phyloP scores from a whole-genome alignment of 2,113 vertebrate genomes.

The Phoxinus phoxinus region DNA sequence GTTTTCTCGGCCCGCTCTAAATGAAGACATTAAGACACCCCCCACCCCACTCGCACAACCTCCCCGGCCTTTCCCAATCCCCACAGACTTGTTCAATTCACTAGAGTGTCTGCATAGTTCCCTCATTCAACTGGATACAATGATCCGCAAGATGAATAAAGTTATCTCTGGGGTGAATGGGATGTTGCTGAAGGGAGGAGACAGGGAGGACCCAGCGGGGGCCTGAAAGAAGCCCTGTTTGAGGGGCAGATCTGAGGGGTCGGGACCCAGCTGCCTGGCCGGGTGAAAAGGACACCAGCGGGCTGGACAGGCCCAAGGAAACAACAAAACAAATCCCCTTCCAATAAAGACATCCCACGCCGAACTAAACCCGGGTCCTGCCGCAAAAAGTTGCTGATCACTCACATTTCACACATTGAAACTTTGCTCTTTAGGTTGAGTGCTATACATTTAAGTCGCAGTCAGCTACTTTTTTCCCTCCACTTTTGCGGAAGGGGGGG shows the following conservation, averaged over 20 bases:
- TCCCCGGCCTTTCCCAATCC: constrained; percentile 59
- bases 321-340: constrained; percentile 79
- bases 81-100: constrained; percentile 82
- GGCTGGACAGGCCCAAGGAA: constrained; percentile 89
- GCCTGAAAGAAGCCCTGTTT: constrained; percentile 90
- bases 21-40: constrained; percentile 86
- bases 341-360: constrained; percentile 81
- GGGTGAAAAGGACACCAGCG: constrained; percentile 91
- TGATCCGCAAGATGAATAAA: constrained; percentile 99
- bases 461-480: constrained; percentile 56
- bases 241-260: constrained; percentile 89
- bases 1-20: constrained; percentile 67
- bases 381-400: constrained; percentile 74
- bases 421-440: constrained; percentile 63
- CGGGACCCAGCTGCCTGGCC: constrained; percentile 94
- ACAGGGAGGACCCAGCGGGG: constrained; percentile 84
- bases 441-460: constrained; percentile 63
- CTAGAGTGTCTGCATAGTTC: constrained; percentile 86
- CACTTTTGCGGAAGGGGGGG: constrained; percentile 32
- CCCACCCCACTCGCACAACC: constrained; percentile 41
- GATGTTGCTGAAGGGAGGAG: constrained; percentile 96
- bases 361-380: constrained; percentile 70
- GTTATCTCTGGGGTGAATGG: constrained; percentile 97
- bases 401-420: constrained; percentile 70
- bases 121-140: constrained; percentile 98